These are phyloP conservation scores for Anorthoa munda DNA, from an alignment of 2,888 invertebrate species.

Conservation along the genomic window DNA sequence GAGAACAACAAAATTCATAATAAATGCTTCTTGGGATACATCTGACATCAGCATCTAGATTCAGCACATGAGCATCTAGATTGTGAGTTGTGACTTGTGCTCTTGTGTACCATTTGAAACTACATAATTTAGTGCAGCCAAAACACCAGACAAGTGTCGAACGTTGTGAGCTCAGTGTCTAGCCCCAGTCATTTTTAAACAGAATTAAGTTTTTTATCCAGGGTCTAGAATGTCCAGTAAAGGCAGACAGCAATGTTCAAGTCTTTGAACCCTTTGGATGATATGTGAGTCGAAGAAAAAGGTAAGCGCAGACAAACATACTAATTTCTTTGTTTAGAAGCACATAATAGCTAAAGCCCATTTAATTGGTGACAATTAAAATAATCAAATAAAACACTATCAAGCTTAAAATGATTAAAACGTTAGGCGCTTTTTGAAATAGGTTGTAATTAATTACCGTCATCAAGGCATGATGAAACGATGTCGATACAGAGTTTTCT, in stretches of 20 bases:
- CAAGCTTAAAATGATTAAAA: conserved; percentile 15
- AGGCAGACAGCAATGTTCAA: neutral
- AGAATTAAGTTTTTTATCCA: neutral
- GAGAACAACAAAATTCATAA: neutral
- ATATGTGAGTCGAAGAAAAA: neutral
- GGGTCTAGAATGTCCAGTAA: neutral
- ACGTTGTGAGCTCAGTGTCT: neutral
- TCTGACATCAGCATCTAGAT: no score
- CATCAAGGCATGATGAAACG: conserved; percentile 60
- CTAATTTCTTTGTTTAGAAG: neutral
- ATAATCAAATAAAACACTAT: conserved; percentile 27
- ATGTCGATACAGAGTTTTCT: conserved; percentile 73
- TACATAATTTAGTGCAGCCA: neutral
- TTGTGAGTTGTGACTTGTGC: no score
- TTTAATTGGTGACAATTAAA: conserved; percentile 34
- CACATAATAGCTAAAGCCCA: neutral
- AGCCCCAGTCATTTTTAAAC: neutral
- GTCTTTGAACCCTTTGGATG: neutral
- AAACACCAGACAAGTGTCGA: neutral
- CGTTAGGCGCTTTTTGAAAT: neutral
- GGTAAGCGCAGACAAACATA: conserved; percentile 9
- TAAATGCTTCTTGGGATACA: neutral
- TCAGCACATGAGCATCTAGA: no score
- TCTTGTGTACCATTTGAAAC: no score
- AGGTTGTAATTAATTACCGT: conserved; percentile 66